Percentiles rank a stretch among this genome's conserved stretches.
These are phyloP conservation scores for Chromis chromis DNA, from an alignment of 2,797 vertebrate genomes.

Conservation along the genomic window DNA sequence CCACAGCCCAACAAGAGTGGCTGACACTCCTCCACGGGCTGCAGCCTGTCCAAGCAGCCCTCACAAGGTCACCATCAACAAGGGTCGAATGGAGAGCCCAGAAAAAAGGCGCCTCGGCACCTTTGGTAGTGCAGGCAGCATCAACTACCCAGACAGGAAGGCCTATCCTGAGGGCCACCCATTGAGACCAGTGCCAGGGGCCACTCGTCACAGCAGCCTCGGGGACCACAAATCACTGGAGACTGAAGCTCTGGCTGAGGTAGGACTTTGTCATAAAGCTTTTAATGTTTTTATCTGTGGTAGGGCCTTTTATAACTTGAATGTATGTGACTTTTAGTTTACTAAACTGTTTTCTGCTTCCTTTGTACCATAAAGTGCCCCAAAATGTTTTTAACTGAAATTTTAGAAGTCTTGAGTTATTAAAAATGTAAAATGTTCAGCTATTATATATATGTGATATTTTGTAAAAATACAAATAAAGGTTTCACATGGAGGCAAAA, in stretches of 20 bases:
- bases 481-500: not conserved
- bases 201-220: slow-evolving; percentile 97
- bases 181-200: slow-evolving; percentile 87
- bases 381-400: not conserved
- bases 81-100: slow-evolving; percentile 92
- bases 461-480: too few relatives aligned
- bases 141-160: slow-evolving; percentile 95
- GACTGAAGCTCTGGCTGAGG: slow-evolving; percentile 96
- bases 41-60: slow-evolving; percentile 97
- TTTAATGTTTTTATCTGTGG: not conserved
- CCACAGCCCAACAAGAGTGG: slow-evolving; percentile 91
- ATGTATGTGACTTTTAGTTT: too few relatives aligned
- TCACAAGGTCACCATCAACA: slow-evolving; percentile 91
- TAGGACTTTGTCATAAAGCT: slow-evolving; percentile 56
- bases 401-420: not conserved
- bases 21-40: slow-evolving; percentile 91
- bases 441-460: too few relatives aligned
- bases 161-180: slow-evolving; percentile 90
- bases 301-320: not conserved
- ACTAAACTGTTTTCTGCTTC: too few relatives aligned
- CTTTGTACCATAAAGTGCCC: too few relatives aligned
- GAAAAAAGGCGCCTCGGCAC: slow-evolving; percentile 95
- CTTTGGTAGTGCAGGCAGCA: slow-evolving; percentile 95
- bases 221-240: slow-evolving; percentile 98
- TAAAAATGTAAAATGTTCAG: not conserved